Evolutionary conservation across 2,113 vertebrate genomes (phyloP).

Genomic region (Ibidorhyncha struthersii): DNA sequence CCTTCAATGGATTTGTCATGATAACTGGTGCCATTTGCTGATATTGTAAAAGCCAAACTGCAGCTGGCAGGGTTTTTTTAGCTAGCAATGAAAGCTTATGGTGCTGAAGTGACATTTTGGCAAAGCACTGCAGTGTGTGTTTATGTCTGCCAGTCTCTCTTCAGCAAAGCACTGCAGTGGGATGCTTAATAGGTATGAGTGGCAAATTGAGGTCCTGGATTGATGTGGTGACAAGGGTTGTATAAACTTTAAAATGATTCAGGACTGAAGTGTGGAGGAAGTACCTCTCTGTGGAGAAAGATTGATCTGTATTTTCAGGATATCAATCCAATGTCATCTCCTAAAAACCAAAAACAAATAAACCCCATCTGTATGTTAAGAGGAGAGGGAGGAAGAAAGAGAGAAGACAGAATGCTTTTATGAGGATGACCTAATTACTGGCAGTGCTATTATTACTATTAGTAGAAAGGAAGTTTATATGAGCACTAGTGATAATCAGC

Average conservation of each 20-base stretch:
- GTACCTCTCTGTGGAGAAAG: background rate
- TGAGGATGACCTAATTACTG: background rate
- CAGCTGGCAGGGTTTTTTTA: background rate
- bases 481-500: background rate
- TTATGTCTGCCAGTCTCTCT: background rate
- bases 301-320: background rate
- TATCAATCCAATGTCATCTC: background rate
- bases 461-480: background rate
- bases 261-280: background rate
- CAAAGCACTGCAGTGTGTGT: background rate
- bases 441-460: background rate
- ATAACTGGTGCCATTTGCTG: background rate
- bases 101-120: background rate
- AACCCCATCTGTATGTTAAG: background rate
- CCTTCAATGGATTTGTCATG: background rate
- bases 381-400: background rate
- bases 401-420: background rate
- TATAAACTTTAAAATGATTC: background rate
- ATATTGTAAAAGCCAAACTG: background rate
- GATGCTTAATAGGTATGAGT: background rate
- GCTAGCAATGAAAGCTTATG: background rate
- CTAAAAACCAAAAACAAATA: background rate
- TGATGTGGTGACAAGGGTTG: background rate
- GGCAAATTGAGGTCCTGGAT: background rate
- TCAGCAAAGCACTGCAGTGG: background rate